Conservation (phyloP, 2,113 vertebrate species). For the Halichoerus grypus region DNA sequence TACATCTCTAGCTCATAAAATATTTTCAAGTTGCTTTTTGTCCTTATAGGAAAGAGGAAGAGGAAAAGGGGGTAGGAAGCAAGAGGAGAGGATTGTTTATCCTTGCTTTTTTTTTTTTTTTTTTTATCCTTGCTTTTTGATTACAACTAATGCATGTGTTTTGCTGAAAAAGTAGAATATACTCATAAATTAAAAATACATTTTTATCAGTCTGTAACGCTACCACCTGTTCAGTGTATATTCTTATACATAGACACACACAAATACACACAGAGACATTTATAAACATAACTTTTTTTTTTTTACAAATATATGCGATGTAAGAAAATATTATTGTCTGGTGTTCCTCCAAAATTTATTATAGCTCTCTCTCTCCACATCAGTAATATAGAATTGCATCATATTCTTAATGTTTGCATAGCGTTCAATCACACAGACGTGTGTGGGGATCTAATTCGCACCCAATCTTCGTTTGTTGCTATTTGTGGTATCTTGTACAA, state of each 20-base stretch:
- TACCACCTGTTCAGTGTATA: not conserved
- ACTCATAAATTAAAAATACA: not conserved
- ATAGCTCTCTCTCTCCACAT: not conserved
- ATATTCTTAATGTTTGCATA: not conserved
- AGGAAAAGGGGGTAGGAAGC: not conserved
- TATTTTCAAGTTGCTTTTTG: not conserved
- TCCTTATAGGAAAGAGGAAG: not conserved
- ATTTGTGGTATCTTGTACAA: not conserved
- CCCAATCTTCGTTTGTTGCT: not conserved
- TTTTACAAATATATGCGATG: not conserved
- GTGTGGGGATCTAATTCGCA: not conserved
- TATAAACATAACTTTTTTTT: not conserved
- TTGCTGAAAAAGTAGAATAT: slow-evolving; percentile 38
- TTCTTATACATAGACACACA: not conserved
- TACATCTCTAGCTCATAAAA: not conserved
- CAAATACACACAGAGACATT: not conserved
- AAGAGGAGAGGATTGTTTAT: not conserved
- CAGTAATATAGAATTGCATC: not conserved
- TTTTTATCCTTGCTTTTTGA: not conserved
- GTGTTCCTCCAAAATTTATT: not conserved
- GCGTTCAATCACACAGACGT: not conserved
- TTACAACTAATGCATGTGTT: not conserved
- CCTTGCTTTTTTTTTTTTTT: not conserved
- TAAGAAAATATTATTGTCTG: not conserved
- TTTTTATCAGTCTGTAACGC: not conserved